Percentiles rank a stretch among this genome's conserved stretches.
Evolutionary conservation across 2,113 vertebrate genomes (phyloP).

Genomic region (Cyprinodon variegatus): DNA sequence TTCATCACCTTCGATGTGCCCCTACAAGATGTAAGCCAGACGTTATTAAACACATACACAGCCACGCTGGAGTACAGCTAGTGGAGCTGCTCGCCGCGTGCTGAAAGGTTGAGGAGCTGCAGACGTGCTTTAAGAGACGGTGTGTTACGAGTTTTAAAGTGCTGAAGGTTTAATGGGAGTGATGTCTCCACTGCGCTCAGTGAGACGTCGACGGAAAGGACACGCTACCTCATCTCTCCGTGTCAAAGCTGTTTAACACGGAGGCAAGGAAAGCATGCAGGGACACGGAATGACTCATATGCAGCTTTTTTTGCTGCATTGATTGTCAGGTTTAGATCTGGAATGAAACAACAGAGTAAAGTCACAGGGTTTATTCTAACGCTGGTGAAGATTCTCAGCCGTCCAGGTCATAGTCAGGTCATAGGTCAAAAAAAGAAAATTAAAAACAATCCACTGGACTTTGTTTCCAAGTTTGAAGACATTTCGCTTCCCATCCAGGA

Average conservation of each 20-base stretch:
- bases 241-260: conserved; percentile 44
- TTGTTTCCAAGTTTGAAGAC: too few relatives aligned
- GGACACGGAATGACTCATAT: not conserved
- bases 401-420: too few relatives aligned
- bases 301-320: too few relatives aligned
- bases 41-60: not conserved
- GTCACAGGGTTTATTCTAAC: too few relatives aligned
- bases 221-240: conserved; percentile 9
- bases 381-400: too few relatives aligned
- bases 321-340: too few relatives aligned
- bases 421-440: too few relatives aligned
- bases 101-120: not conserved
- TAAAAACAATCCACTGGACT: too few relatives aligned
- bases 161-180: conserved; percentile 30
- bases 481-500: too few relatives aligned
- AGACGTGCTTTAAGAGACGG: conserved; percentile 27
- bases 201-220: not conserved
- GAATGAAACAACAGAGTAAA: too few relatives aligned
- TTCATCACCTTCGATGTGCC: conserved; percentile 34
- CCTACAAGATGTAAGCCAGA: conserved; percentile 21
- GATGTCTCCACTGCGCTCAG: conserved; percentile 9
- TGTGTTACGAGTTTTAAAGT: conserved; percentile 44
- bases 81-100: not conserved
- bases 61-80: not conserved
- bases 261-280: conserved; percentile 6